These are phyloP conservation scores for Zaprionus davidi DNA, from an alignment of 1,140 invertebrate genomes.

Conservation along the genomic window DNA sequence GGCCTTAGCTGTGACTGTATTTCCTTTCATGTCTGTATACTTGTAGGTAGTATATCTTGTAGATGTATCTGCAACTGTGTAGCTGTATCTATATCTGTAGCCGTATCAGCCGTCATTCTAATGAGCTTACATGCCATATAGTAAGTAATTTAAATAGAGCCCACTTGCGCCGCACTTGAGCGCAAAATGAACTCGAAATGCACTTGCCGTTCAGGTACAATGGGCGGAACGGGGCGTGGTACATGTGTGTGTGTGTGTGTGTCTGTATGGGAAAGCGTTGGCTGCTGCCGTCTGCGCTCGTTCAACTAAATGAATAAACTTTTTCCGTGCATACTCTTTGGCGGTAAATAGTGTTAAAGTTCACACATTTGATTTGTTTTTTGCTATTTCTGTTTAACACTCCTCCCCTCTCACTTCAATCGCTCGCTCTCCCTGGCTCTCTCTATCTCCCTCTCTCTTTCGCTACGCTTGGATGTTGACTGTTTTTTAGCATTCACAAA, in stretches of 20 bases:
- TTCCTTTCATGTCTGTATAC: neutral
- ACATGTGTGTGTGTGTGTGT: neutral
- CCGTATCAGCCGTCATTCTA: slow-evolving; percentile 41
- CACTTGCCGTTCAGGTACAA: slow-evolving; percentile 23
- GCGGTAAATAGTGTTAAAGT: slow-evolving; percentile 81
- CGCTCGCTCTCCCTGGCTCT: slow-evolving; percentile 15
- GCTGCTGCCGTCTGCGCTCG: slow-evolving; percentile 66
- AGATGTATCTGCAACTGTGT: slow-evolving; percentile 6
- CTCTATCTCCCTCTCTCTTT: slow-evolving; percentile 19
- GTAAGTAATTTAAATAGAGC: slow-evolving; percentile 71
- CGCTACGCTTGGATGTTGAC: slow-evolving; percentile 59
- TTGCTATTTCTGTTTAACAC: slow-evolving; percentile 36
- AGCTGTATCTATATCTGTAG: slow-evolving; percentile 5
- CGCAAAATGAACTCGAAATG: slow-evolving; percentile 65
- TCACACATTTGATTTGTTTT: slow-evolving; percentile 81
- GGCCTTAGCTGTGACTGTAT: neutral
- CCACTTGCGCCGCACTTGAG: slow-evolving; percentile 48
- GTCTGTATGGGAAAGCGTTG: slow-evolving; percentile 24
- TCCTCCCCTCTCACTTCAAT: neutral
- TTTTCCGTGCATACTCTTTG: slow-evolving; percentile 77
- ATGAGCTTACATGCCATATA: slow-evolving; percentile 55
- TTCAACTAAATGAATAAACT: slow-evolving; percentile 81
- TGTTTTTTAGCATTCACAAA: slow-evolving; percentile 80
- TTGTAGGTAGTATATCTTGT: slow-evolving; percentile 6
- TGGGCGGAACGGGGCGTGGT: neutral